Base-by-base conservation (phyloP, 37 sponge, comb jelly and placozoan species). In the Crambe crambe region DNA sequence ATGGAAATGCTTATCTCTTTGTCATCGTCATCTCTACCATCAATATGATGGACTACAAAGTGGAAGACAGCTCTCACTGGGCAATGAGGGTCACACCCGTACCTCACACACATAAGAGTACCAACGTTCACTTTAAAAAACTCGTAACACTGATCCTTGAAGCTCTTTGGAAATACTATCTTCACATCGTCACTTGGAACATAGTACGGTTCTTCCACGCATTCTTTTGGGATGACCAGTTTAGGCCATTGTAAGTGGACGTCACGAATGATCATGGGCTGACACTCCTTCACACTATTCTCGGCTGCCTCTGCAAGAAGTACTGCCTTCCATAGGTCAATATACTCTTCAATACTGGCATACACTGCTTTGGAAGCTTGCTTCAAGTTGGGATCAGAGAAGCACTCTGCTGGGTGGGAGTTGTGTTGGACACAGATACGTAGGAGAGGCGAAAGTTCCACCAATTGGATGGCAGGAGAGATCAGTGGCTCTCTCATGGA, bases 251-350 rank as follows among this genome's bases (percentile, higher is more conserved):
- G 37, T 10, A 92, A 70, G 3, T n/a, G 27, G 56, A 80, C 89
- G 76, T 84, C 76, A 9, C 67, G 66, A 15, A 89, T 56, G 27
- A 75, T 59, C 1, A 76, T 27, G 0, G 61, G 65, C 25, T 67
- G 57, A 2, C 37, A 35, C 27, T 87, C 76, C 20, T 58, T 80
- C 1, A 87, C 77, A 84, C 81, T 80, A 0, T 37, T 38, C n/a
- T 73, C 43, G n/a, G 88, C 84, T 35, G 77, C 88, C 72, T 92
- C 92, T 34, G 92, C 88, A 37, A 92, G 66, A 30, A 92, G 44
- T 0, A 87, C 74, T 10, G 44, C 63, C 41, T 87, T 85, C 92
- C 92, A 92, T 10, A 73, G 67, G 3, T 75, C 47, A 18, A 87
- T 51, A 75, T 92, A 92, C 37, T 84, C 73, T 22, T 68, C 0